A percentile compares a stretch with the other conserved stretches of the same genome.
Conservation (phyloP, 2,113 vertebrate species). For the Micronycteris hirsuta region DNA sequence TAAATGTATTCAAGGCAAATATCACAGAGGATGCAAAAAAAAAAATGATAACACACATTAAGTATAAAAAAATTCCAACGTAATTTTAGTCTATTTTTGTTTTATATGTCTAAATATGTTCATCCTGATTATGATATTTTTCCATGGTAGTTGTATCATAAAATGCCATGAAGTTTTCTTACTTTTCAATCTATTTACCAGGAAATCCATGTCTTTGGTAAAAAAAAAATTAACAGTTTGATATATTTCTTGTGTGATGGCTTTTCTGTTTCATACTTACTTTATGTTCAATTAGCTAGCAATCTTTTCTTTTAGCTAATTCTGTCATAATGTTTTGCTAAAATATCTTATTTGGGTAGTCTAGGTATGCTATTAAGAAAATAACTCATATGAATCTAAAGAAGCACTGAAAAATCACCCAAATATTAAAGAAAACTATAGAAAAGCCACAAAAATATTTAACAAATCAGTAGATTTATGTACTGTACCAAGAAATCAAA, state of each 20-base stretch:
- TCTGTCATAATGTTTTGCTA: not conserved
- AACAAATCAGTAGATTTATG: not conserved
- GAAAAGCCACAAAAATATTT: not conserved
- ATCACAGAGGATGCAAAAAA: not conserved
- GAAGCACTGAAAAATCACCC: not conserved
- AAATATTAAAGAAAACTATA: not conserved
- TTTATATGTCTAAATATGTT: not conserved
- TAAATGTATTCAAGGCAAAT: not conserved
- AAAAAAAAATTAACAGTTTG: not conserved
- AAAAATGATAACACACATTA: not conserved
- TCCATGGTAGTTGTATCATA: not conserved
- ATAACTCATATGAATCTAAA: not conserved
- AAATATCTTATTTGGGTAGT: not conserved
- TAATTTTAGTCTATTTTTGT: not conserved
- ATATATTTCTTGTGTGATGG: not conserved
- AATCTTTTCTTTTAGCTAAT: not conserved
- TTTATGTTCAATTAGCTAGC: not conserved
- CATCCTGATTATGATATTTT: not conserved
- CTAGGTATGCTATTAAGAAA: not conserved
- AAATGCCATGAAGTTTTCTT: not conserved
- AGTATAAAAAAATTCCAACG: not conserved
- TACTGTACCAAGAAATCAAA: not conserved
- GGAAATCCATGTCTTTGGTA: not conserved
- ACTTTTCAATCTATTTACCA: not conserved
- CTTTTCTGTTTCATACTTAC: not conserved